Percentiles rank a stretch among this genome's conserved stretches.
phyloP scores from a whole-genome alignment of 2,113 vertebrate genomes.

The Neolamprologus cancellatus region DNA sequence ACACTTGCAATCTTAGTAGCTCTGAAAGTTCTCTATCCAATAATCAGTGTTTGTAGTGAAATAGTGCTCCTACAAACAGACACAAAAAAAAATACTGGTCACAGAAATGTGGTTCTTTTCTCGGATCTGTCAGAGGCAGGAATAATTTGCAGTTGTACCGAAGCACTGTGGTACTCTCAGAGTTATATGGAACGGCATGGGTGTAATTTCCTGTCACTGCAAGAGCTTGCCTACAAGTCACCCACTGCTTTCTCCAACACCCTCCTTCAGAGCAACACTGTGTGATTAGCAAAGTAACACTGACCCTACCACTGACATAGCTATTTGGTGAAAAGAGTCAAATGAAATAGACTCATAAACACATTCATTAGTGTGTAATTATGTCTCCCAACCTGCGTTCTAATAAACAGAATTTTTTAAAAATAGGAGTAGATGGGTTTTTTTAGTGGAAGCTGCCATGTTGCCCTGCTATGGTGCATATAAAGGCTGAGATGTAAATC shows the following conservation, averaged over 20 bases:
- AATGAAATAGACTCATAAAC: not conserved
- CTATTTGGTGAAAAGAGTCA: not conserved
- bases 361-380: not conserved
- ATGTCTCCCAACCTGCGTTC: rapidly evolving
- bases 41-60: not conserved
- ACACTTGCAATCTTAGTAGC: not conserved
- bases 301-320: not conserved
- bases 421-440: not conserved
- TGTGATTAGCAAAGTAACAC: slow-evolving; percentile 22
- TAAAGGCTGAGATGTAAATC: not conserved
- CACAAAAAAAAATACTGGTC: not conserved
- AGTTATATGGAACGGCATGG: slow-evolving; percentile 11
- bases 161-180: slow-evolving; percentile 12
- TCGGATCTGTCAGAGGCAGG: not conserved
- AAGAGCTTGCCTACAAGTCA: slow-evolving; percentile 33
- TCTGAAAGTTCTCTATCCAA: not conserved
- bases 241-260: not conserved
- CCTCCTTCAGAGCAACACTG: slow-evolving; percentile 21
- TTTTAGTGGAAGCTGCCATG: rapidly evolving
- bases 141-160: slow-evolving; percentile 31
- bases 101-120: not conserved
- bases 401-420: not conserved
- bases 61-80: not conserved
- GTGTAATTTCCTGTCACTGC: slow-evolving; percentile 21
- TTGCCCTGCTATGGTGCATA: not conserved